Conservation (phyloP, 2,888 invertebrate species). For the Phaonia tiefii region DNA sequence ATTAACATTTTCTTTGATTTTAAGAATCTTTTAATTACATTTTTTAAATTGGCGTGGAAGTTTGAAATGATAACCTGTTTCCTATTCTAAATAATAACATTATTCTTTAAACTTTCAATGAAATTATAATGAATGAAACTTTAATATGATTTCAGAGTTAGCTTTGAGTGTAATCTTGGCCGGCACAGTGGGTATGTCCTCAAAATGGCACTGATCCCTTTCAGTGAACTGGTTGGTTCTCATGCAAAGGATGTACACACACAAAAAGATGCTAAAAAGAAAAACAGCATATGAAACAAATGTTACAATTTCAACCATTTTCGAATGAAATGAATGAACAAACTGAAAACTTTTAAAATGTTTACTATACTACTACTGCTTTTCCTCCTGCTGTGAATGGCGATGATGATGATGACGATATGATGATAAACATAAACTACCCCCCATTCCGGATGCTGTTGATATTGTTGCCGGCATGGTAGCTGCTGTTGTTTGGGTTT, state of each 20-base stretch:
- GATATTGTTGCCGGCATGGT: not conserved
- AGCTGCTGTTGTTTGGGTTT: constrained; percentile 13
- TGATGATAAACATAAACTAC: constrained; percentile 20
- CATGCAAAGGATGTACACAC: not conserved
- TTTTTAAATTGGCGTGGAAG: too few species aligned
- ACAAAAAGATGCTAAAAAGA: constrained; percentile 10
- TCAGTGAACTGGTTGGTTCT: not conserved
- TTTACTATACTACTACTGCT: constrained; percentile 17
- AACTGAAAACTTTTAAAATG: constrained; percentile 7
- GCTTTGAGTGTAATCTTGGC: not conserved
- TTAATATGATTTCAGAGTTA: too few species aligned
- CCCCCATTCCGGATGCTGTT: not conserved
- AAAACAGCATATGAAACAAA: not conserved
- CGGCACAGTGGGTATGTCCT: not conserved
- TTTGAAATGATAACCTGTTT: too few species aligned
- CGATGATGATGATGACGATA: not conserved
- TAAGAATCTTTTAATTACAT: too few species aligned
- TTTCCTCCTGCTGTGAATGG: not conserved
- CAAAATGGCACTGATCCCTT: constrained; percentile 10
- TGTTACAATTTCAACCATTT: constrained; percentile 17
- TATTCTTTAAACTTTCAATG: too few species aligned
- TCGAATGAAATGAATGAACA: not conserved
- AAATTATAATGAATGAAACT: too few species aligned
- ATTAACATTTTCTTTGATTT: too few species aligned
- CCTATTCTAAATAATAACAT: too few species aligned